Base-by-base conservation (phyloP, 1,140 invertebrate genomes). In the Tetramorium alpestre region DNA sequence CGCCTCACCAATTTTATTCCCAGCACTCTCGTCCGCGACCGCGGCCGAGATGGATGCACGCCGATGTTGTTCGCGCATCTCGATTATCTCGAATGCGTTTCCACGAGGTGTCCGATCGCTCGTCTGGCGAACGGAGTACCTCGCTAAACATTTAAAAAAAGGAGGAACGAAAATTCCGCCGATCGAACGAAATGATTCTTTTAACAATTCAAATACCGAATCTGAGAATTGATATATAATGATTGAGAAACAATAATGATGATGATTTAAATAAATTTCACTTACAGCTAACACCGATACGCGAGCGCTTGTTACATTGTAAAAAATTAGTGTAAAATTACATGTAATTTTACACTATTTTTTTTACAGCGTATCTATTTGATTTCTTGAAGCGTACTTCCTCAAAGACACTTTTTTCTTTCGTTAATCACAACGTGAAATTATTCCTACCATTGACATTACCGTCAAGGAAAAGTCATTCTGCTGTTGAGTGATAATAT, bases 391-490 rank as follows among this genome's bases (percentile, higher is more conserved):
- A 38, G 3, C 25, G 11, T 0, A 25, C 25, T 62, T 75, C 54
- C 47, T 73, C 54, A 62, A 73, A 75, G 47, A 38, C 67, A 60
- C 69, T 84, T 75, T 84, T 54, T 62, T 84, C 49, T 81, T 60
- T 73, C 41, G 62, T 84, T n/a, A 84, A 60, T 84, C 47, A 51
- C 76, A 49, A 62, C 22, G 11, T 60, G 58, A 73, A 13, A 84
- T 73, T 62, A 84, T 84, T 62, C 3, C 3, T 56, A 56, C 44
- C 22, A n/a, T 69, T 33, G 25, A 72, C 44, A 70, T 81, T 56
- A 49, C 11, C 51, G 38, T 72, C 41, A 58, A 81, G 38, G 64
- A 70, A 82, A 82, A 33, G 41, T 72, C n/a, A 28, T 70, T 80
- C 13, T 49, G 44, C 22, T 18, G 44, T 44, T 72, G n/a, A 16